These are phyloP conservation scores for Pycnonotus jocosus DNA, from an alignment of 2,113 vertebrate genomes.

Conservation along the genomic window DNA sequence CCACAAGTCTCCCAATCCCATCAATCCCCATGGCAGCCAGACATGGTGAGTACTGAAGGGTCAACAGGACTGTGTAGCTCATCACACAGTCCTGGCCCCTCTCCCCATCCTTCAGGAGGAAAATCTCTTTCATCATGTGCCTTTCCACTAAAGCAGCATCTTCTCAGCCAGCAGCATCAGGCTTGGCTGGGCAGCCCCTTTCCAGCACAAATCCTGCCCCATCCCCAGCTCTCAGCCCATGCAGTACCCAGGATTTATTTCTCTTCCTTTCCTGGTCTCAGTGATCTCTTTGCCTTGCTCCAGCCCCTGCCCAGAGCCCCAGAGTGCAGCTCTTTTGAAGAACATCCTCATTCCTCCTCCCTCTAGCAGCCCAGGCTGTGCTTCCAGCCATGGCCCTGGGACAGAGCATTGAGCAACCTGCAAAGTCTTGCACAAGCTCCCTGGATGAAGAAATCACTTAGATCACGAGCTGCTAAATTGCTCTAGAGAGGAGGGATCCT, in stretches of 20 bases:
- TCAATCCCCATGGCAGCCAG: accelerated
- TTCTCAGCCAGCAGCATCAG: not conserved
- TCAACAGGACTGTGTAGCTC: not conserved
- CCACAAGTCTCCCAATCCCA: not conserved
- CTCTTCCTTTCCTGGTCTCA: not conserved
- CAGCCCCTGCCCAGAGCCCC: not conserved
- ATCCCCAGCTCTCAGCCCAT: not conserved
- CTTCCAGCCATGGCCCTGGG: not conserved
- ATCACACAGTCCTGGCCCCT: not conserved
- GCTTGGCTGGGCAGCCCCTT: not conserved
- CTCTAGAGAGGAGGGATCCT: not conserved
- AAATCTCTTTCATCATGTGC: not conserved
- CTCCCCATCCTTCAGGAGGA: not conserved
- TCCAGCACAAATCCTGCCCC: not conserved
- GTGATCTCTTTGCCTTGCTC: not conserved
- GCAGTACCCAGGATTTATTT: not conserved
- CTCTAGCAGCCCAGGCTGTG: accelerated
- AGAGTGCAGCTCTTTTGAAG: not conserved
- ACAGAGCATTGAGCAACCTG: slow-evolving; percentile 17
- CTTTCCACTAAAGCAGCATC: not conserved
- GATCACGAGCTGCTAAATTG: not conserved
- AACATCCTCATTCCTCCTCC: not conserved
- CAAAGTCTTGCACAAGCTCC: slow-evolving; percentile 26
- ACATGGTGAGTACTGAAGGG: accelerated
- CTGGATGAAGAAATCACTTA: not conserved